Conservation (phyloP, 2,113 vertebrate species). For the Butorides virescens region DNA sequence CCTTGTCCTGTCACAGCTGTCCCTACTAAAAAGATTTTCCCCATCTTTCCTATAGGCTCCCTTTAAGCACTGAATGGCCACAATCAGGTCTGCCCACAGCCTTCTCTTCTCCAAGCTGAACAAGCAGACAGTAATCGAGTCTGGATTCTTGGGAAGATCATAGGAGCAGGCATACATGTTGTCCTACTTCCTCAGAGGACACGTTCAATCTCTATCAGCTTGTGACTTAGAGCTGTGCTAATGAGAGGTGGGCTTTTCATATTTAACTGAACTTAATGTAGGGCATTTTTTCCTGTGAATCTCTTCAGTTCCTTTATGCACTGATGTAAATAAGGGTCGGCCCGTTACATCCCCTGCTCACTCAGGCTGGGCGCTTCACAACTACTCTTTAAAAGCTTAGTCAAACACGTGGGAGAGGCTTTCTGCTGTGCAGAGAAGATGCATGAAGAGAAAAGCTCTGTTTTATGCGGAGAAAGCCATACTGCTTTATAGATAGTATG, state of each 20-base stretch:
- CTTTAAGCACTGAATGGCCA: too few species aligned
- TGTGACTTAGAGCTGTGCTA: not conserved
- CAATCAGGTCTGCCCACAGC: too few species aligned
- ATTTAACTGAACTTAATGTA: not conserved
- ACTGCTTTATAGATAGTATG: not conserved
- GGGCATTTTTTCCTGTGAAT: not conserved
- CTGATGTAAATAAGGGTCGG: fast-evolving
- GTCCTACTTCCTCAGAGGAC: not conserved
- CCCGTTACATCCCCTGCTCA: fast-evolving
- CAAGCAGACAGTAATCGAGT: not conserved
- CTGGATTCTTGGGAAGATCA: not conserved
- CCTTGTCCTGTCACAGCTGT: too few species aligned
- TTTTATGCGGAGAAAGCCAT: not conserved
- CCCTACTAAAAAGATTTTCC: too few species aligned
- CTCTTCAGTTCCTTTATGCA: not conserved
- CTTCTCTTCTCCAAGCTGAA: too few species aligned
- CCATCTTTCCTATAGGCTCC: too few species aligned
- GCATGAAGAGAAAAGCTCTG: not conserved
- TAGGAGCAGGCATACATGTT: fast-evolving
- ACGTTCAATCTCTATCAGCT: not conserved
- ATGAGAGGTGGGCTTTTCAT: not conserved
- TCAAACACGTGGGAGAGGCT: not conserved
- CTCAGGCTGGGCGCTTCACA: not conserved
- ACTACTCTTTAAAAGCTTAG: not conserved
- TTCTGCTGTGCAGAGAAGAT: not conserved